Percentiles rank a stretch among this genome's conserved stretches.
phyloP scores from a whole-genome alignment of 2,888 invertebrate species.

The Punctoribates punctum region DNA sequence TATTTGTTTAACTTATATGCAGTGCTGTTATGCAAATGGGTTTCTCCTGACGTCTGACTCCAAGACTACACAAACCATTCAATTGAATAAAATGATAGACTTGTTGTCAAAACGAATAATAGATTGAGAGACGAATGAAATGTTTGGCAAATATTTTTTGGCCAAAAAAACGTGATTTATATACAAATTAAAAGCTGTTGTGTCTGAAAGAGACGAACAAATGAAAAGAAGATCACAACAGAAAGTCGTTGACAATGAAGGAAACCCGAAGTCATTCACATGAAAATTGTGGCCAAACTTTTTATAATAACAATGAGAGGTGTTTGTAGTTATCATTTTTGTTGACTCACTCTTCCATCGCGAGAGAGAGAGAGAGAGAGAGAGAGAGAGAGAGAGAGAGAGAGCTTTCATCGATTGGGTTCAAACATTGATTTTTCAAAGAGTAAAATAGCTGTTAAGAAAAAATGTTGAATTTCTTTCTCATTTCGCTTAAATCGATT shows the following conservation, averaged over 20 bases:
- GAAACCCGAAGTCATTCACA: not conserved
- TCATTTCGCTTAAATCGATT: not conserved
- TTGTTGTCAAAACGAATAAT: not conserved
- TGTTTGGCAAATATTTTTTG: not conserved
- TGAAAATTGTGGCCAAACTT: slow-evolving; percentile 18
- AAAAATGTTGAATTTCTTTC: not conserved
- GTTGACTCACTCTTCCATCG: slow-evolving; percentile 7
- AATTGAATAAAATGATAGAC: slow-evolving; percentile 11
- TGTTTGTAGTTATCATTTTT: not conserved
- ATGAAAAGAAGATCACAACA: not conserved
- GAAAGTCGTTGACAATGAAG: slow-evolving; percentile 23
- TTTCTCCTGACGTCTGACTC: not conserved
- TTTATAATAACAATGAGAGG: not conserved
- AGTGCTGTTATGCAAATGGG: not conserved
- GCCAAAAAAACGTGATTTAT: not conserved
- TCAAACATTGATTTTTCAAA: not conserved
- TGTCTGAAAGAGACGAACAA: not conserved
- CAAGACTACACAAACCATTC: not conserved
- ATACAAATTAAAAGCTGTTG: not conserved
- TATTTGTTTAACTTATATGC: not conserved
- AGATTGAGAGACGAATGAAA: not conserved
- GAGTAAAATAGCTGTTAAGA: not conserved
- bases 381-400: not conserved
- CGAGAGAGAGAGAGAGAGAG: not conserved
- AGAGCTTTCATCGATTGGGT: not conserved